phyloP scores from a whole-genome alignment of 2,888 invertebrate genomes.

The Coelogynopora nodosa region DNA sequence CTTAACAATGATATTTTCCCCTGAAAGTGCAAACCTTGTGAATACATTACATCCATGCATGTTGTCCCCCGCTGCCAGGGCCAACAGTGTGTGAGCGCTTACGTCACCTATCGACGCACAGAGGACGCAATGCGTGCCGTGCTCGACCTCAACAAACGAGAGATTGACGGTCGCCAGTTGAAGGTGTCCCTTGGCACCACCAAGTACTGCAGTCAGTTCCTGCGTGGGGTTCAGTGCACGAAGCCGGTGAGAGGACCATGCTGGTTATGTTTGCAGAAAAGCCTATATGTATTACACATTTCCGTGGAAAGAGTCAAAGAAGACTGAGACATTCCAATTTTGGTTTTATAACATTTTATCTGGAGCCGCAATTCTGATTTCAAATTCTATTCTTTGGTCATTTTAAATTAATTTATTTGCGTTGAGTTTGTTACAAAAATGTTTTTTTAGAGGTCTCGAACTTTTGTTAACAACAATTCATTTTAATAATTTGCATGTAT shows the following conservation, averaged over 20 bases:
- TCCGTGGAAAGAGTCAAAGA: too few relatives aligned
- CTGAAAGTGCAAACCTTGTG: too few relatives aligned
- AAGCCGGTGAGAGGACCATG: constrained; percentile 68
- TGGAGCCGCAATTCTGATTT: too few relatives aligned
- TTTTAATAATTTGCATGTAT: neutral
- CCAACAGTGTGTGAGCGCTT: constrained; percentile 71
- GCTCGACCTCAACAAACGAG: constrained; percentile 91
- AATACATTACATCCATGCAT: neutral
- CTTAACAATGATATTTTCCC: too few relatives aligned
- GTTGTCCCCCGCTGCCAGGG: neutral
- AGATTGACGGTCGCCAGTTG: constrained; percentile 87
- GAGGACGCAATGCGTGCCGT: constrained; percentile 95
- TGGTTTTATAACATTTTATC: too few relatives aligned
- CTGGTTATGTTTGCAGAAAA: constrained; percentile 24
- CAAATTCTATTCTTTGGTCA: too few relatives aligned
- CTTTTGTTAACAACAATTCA: neutral
- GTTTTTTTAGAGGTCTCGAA: too few relatives aligned
- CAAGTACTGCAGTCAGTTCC: constrained; percentile 98
- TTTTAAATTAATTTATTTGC: too few relatives aligned
- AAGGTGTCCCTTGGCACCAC: constrained; percentile 98
- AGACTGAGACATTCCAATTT: too few relatives aligned
- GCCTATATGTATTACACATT: too few relatives aligned
- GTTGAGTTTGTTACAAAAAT: too few relatives aligned
- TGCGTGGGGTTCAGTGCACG: constrained; percentile 94
- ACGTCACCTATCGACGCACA: constrained; percentile 82